Conservation (phyloP, 1,140 invertebrate genomes). For the Apis florea region DNA sequence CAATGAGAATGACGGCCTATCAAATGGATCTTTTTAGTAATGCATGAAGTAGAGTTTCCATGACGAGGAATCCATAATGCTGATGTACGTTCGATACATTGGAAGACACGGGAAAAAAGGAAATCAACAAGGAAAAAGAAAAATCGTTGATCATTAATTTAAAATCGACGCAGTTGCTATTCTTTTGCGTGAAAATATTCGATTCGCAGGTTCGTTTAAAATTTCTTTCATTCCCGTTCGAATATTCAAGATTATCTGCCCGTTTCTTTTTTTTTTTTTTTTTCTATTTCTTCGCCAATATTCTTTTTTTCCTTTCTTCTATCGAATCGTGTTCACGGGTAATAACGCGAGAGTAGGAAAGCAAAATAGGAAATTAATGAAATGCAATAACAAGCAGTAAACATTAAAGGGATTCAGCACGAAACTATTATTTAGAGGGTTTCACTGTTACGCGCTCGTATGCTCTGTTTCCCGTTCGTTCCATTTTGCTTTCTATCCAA, state of each 20-base stretch:
- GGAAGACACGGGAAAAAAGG: neutral
- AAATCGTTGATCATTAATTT: neutral
- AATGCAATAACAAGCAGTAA: neutral
- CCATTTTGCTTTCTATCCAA: neutral
- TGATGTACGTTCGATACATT: neutral
- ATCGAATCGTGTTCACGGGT: neutral
- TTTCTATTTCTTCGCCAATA: neutral
- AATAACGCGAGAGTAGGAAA: neutral
- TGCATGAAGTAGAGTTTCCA: too few species aligned
- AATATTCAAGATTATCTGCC: neutral
- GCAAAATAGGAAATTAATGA: conserved; percentile 7
- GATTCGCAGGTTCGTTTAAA: neutral
- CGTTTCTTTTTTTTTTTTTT: too few species aligned
- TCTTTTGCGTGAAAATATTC: neutral
- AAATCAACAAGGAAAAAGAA: neutral
- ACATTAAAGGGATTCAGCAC: neutral
- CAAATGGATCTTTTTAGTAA: neutral
- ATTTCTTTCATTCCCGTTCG: neutral
- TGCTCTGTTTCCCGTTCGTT: neutral
- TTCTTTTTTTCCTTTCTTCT: neutral
- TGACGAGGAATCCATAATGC: neutral
- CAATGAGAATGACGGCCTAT: conserved; percentile 1
- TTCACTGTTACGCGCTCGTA: neutral
- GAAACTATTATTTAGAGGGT: neutral
- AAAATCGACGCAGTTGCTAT: neutral